phyloP scores from a whole-genome alignment of 2,113 vertebrate genomes.

The Desmodus rotundus region DNA sequence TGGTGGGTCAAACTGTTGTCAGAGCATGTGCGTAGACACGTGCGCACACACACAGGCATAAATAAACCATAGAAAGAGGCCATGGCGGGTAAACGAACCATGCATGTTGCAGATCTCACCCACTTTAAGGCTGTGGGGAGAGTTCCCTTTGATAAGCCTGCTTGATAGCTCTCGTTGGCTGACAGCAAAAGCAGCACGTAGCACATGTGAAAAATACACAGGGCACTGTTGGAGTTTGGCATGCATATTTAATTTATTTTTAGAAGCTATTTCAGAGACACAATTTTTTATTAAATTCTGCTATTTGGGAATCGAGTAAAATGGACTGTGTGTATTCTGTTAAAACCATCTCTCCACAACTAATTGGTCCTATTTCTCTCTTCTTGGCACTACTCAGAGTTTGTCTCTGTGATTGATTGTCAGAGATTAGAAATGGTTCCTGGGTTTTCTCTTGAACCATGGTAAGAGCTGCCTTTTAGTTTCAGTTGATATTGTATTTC shows the following conservation, averaged over 20 bases:
- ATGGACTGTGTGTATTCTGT: neutral
- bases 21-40: neutral
- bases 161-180: neutral
- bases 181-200: neutral
- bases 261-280: conserved; percentile 24
- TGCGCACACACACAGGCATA: neutral
- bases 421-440: neutral
- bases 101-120: neutral
- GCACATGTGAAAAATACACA: neutral
- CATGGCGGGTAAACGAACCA: neutral
- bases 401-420: neutral
- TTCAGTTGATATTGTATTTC: neutral
- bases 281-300: neutral
- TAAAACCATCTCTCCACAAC: neutral
- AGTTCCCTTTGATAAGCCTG: neutral
- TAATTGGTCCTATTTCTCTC: neutral
- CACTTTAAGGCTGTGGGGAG: neutral
- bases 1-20: neutral
- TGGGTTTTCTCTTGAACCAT: neutral
- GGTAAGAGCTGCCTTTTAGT: neutral
- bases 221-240: neutral
- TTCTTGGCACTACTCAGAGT: neutral
- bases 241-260: neutral
- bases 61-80: neutral
- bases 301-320: neutral